Base-by-base conservation (phyloP, 2,888 invertebrate species). In the Taphrorychus bicolor region DNA sequence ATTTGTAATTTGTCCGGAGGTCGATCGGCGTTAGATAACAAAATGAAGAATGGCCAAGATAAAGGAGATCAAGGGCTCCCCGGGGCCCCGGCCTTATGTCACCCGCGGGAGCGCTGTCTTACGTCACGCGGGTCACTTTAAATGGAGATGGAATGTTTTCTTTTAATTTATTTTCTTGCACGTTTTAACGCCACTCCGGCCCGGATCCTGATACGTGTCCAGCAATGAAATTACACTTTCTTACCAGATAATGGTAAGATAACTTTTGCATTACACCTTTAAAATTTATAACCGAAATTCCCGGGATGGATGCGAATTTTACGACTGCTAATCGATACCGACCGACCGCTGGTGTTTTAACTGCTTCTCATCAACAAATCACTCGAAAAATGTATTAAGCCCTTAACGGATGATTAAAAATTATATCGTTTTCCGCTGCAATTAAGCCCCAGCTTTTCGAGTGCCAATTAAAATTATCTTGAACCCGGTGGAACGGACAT, bases 41-140 rank as follows among this genome's bases (percentile, higher is more conserved):
- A 75, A 75, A 78, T 78, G 76, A 77, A 75, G 74, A 74, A 77
- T 77, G 74, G 73, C 71, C 71, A 62, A 73, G 75, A 77, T 76
- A 76, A 75, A 73, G 72, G 73, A 74, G 76, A 78, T 77, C 76
- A 77, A 75, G 75, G 72, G 73, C 70, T 67, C 76, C 73, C 75
- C 57, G 41, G 76, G 73, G 76, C 71, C 69, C 68, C 59, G 71
- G 69, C 73, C 73, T 74, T 72, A 75, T 76, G 74, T 75, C 73
- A 73, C 76, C 75, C 73, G 58, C 24, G 76, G 71, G 73, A 75
- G 62, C 69, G 70, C 72, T 70, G 74, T 69, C 73, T 71, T 66
- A 64, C 59, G 60, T 69, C 64, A 69, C 69, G 23, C 65, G 66
- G 74, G 74, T 73, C 75, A 72, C 68, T 73, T 71, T 72, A 64